Evolutionary conservation across 1,140 invertebrate genomes (phyloP), one percentile per base, ranked within the genome.

Genomic region (Meteorus sp.): DNA sequence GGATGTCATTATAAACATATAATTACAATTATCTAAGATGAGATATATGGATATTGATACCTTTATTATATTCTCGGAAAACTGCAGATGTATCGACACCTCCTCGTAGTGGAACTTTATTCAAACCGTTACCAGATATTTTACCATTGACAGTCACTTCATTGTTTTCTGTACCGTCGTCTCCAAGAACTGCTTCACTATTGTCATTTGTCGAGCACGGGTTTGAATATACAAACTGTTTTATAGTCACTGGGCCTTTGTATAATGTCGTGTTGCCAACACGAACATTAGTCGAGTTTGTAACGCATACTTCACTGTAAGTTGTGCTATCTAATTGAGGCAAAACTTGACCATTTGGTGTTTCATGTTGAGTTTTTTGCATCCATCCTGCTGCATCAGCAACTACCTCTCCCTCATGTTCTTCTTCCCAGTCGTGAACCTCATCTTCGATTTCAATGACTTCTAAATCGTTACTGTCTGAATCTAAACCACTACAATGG

Each of bases 251-350:
- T 1, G 85, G 85, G 13, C 85, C 85, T 56, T 86, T 83, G 67
- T 85, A 86, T 61, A 83, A 83, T 2, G 84, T 85, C 62, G 85
- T 87, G 59, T 86, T 84, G 7, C 86, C 86, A 29, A 88, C 81
- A 62, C 86, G 85, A 2, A 88, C 82, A 59, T 86, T 84, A n/a
- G 74, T 77, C 0, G 85, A 85, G 62, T 86, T 84, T 31, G 73
- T 81, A 0, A 87, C 75, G 8, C 77, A 80, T 11, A 87, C 79
- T 59, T 83, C 81, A 5, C 82, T 83, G 41, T 83, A 84, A 62
- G 63, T 73, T 23, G 71, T 54, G 3, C 61, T 55, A 3, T 77
- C 70, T 1, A 64, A 58, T 29, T 60, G 64, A 0, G 69, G 69
- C 6, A 71, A 13, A 7, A 64, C 56, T 3, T 66, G 60, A 0